Conservation (phyloP, 2,888 invertebrate genomes). For the Cephus rjabovi region DNA sequence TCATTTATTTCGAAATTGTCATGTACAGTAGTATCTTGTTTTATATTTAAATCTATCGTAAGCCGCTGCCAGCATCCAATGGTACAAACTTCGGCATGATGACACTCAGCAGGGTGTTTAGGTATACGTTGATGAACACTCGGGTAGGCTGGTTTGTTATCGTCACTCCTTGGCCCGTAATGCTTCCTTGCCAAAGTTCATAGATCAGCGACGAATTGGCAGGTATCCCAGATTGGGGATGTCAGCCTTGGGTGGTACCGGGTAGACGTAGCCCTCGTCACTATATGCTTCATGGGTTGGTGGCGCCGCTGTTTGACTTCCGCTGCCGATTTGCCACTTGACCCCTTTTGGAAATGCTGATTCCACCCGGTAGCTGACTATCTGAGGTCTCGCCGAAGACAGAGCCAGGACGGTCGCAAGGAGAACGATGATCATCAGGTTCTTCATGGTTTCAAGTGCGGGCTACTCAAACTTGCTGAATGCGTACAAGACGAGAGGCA, state of each 20-base stretch:
- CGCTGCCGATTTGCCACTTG: background rate
- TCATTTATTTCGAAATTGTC: background rate
- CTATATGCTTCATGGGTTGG: background rate
- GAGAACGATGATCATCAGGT: background rate
- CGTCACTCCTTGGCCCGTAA: too few species aligned
- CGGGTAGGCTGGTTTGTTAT: too few species aligned
- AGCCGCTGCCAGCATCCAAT: background rate
- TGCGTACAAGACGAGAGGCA: background rate
- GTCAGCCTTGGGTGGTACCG: background rate
- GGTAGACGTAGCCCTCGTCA: background rate
- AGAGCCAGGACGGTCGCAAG: background rate
- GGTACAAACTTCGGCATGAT: background rate
- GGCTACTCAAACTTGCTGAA: background rate
- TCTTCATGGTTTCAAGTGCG: background rate
- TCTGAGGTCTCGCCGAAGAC: background rate
- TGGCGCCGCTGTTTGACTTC: background rate
- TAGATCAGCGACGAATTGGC: background rate
- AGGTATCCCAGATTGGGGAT: background rate
- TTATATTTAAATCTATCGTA: background rate
- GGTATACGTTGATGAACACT: background rate
- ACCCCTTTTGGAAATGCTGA: background rate
- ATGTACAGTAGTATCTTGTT: background rate
- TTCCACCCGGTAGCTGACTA: background rate
- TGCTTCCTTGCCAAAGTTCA: background rate
- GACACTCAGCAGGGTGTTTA: background rate